Conservation (phyloP, 2,797 vertebrate genomes). For the Girardinus metallicus region DNA sequence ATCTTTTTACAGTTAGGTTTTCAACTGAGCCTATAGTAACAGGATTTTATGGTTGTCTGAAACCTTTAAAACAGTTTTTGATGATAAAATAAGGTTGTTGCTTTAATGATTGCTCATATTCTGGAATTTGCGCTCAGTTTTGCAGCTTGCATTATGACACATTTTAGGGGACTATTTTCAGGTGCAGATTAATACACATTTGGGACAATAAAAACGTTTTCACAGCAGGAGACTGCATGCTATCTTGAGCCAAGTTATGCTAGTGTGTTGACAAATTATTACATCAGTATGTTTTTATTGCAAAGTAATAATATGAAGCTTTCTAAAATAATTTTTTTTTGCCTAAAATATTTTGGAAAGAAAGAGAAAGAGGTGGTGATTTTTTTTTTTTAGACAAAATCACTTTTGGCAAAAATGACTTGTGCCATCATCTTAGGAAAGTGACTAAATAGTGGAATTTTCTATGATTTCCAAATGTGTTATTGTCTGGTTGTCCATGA, state of each 20-base stretch:
- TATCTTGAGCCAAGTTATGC: neutral
- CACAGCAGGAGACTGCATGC: neutral
- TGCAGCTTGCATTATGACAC: neutral
- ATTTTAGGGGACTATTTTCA: neutral
- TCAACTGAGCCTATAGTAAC: neutral
- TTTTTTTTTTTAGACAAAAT: too few species aligned
- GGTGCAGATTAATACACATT: neutral
- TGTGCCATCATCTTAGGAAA: too few species aligned
- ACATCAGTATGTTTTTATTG: neutral
- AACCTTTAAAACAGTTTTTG: neutral
- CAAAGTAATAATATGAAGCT: neutral
- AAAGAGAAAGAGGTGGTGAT: too few species aligned
- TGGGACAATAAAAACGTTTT: neutral
- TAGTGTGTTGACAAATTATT: neutral
- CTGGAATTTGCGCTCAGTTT: neutral
- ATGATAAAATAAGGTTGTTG: neutral
- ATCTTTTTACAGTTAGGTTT: neutral
- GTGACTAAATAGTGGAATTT: neutral
- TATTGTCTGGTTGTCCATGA: neutral
- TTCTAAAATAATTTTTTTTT: too few species aligned
- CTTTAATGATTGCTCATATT: neutral
- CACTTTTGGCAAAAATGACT: too few species aligned
- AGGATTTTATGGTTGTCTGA: conserved; percentile 2
- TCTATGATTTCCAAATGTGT: neutral
- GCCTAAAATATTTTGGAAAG: too few species aligned